Conservation (phyloP, 2,797 vertebrate genomes). For the Schizothorax lantsangensis region DNA sequence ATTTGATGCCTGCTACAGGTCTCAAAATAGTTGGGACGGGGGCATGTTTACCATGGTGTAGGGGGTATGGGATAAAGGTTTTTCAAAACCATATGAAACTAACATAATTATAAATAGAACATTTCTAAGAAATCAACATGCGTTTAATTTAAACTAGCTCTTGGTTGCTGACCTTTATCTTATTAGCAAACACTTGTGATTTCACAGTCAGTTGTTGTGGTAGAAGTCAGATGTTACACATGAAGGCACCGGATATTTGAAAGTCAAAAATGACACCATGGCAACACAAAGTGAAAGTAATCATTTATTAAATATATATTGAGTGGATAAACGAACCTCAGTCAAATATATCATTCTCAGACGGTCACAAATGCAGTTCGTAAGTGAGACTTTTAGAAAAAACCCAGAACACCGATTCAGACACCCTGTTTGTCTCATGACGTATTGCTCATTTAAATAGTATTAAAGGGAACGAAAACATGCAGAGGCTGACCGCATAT, state of each 20-base stretch:
- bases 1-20: too few relatives aligned
- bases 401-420: slow-evolving; percentile 24
- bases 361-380: slow-evolving; percentile 28
- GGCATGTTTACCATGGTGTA: too few relatives aligned
- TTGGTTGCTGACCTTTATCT: neutral
- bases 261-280: slow-evolving; percentile 15
- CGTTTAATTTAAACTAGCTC: neutral
- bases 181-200: neutral
- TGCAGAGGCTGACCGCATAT: slow-evolving; percentile 31
- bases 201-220: neutral
- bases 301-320: slow-evolving; percentile 49
- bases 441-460: slow-evolving; percentile 46
- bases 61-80: neutral
- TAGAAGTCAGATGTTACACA: neutral
- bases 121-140: neutral
- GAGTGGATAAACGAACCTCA: slow-evolving; percentile 20
- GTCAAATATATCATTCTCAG: slow-evolving; percentile 36
- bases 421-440: slow-evolving; percentile 33
- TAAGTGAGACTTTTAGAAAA: slow-evolving; percentile 9
- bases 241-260: neutral
- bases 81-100: neutral
- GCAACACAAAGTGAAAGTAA: slow-evolving; percentile 27
- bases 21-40: too few relatives aligned
- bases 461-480: slow-evolving; percentile 33
- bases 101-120: neutral